Evolutionary conservation across 1,140 invertebrate species (phyloP), one percentile per base, ranked within the genome.

Genomic region (Dendrolimus kikuchii): DNA sequence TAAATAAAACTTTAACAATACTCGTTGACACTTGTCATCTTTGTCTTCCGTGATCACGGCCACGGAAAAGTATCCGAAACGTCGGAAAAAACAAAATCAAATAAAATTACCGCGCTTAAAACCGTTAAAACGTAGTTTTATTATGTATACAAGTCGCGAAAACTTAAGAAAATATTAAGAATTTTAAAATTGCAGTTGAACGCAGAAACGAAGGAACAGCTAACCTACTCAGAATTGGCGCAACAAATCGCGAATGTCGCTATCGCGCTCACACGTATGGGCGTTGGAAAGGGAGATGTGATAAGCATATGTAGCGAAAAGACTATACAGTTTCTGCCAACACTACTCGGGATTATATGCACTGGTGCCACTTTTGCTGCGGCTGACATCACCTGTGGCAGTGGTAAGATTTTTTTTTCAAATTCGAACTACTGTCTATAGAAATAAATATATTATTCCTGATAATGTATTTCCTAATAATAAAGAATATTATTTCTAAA

Each of bases 231-330:
- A 0, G 53, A 69, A 0, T 49, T 81, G 5, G 64, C 58, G 0
- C 66, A 74, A 51, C 45, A 71, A 5, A 55, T 61, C 4, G 69
- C 72, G 55, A 68, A 74, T 57, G 6, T 73, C 0, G 72, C 74
- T 6, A 8, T 80, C 60, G 77, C 73, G 0, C 66, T 80, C 50
- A 52, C 51, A 10, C 46, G 36, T 37, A 48, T 48, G 9, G 46
- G 46, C 8, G 36, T 48, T 48, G 38, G 6, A 37, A 76, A 66
- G 46, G 71, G 73, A 55, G 66, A 80, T 1, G 60, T 65, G 7
- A 44, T 77, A 0, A 67, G 65, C 4, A 57, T 81, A 5, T 66
- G 64, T 50, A 64, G 68, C 5, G 75, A 78, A 46, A 81, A 75
- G 40, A 61, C 64, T 37, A 39, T 51, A 0, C 75, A 81, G 9